Conservation (phyloP, 1,140 invertebrate genomes). For the Drosophila chauvacae region DNA sequence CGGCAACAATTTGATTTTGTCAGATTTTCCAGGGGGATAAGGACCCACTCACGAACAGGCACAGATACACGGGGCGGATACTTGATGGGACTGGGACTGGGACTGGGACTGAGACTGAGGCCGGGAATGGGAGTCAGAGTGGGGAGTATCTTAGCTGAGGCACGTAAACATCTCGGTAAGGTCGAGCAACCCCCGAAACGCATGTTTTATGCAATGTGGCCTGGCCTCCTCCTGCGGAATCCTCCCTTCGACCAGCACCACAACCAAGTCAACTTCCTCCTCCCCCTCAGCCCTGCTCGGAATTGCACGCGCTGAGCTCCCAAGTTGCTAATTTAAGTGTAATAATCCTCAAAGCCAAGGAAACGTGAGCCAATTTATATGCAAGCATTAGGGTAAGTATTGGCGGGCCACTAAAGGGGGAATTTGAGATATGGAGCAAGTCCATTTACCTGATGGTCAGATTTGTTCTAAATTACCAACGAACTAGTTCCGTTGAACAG, state of each 20-base stretch:
- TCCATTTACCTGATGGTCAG: constrained; percentile 71
- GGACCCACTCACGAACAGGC: constrained; percentile 19
- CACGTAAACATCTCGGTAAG: constrained; percentile 54
- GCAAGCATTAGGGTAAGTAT: constrained; percentile 69
- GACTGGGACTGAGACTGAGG: constrained; percentile 6
- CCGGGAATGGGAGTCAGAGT: constrained; percentile 4
- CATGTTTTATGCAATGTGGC: constrained; percentile 69
- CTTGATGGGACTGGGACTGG: constrained; percentile 17
- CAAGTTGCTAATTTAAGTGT: constrained; percentile 83
- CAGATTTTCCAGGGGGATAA: constrained; percentile 71
- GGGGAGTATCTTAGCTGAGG: constrained; percentile 41
- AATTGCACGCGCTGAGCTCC: constrained; percentile 73
- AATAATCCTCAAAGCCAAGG: constrained; percentile 82
- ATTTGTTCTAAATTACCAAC: constrained; percentile 45
- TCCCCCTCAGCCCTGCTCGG: constrained; percentile 1
- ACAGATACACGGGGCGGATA: constrained; percentile 25
- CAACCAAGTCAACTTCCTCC: neutral
- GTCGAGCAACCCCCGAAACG: constrained; percentile 58
- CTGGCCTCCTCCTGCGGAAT: constrained; percentile 5
- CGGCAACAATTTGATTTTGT: constrained; percentile 83
- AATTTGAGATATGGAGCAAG: constrained; percentile 40
- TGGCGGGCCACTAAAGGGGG: neutral
- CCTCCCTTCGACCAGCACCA: constrained; percentile 1
- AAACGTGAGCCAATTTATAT: constrained; percentile 83
- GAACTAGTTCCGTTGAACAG: constrained; percentile 29